Base-by-base conservation (phyloP, 2,888 invertebrate genomes). In the Crepidodera aurea region DNA sequence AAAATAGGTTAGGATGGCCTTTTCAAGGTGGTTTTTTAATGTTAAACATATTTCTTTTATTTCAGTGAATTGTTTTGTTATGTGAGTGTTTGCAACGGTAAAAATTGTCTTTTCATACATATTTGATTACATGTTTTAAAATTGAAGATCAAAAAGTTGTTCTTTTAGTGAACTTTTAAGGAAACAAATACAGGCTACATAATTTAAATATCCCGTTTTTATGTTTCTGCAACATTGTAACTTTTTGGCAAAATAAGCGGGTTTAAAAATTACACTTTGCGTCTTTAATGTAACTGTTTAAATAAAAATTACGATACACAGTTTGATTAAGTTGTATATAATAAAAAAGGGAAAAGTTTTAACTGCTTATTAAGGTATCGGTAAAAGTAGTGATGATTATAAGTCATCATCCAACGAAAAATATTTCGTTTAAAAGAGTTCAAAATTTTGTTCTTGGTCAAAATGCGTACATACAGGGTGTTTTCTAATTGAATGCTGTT, bases 231-330 rank as follows among this genome's bases (percentile, higher is more conserved):
- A 42, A 42, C 42, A 42, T 42, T 42, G 42, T 18, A 13, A n/a
- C 42, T 16, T 42, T 42, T 42, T 42, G 15, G 18, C 8, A 10
- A 8, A 42, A 42, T 16, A n/a, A 16, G n/a, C 42, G 42, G 3
- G 7, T 18, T 2, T 13, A n/a, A 18, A 19, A 42, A 42, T 42
- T 42, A 19, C 16, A 42, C 18, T 16, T 12, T 18, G 42, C 19
- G 8, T 37, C 7, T 12, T 16, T 39, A 39, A 39, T 39, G 12
- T 39, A 39, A 39, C 39, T 39, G 39, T 39, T 39, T 42, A 42
- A 42, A 42, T 18, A 16, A 42, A 42, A 42, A 42, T 42, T 42
- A 42, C n/a, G 15, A 42, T 42, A 42, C 7, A n/a, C 18, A 6
- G 42, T 12, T 16, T 16, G 42, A 18, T 42, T 7, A 42, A 16